Base-by-base conservation (phyloP, 2,113 vertebrate genomes). In the Hyla sarda region DNA sequence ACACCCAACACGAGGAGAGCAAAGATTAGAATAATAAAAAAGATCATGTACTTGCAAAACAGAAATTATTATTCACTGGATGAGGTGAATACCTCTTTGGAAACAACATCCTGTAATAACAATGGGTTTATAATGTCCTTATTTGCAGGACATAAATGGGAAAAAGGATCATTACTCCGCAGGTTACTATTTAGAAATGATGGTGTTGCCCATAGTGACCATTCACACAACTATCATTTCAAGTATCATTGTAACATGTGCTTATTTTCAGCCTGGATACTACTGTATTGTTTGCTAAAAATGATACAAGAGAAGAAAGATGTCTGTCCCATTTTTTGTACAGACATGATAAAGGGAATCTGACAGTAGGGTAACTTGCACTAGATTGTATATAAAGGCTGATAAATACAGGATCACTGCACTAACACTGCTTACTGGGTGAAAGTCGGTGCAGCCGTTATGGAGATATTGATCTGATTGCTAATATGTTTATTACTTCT, bases 101-200 rank as follows among this genome's bases (percentile, higher is more conserved):
- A n/a, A 47, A 75, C 21, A 28, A 77, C 25, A 54, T 77, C 47
- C 74, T 77, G 47, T 77, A 17, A 77, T 54, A 54, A 52, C 25
- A 19, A 52, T 32, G 28, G 48, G 17, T 19, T 77, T 32, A 30
- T 52, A 52, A 54, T 21, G 30, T 50, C 37, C 12, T 28, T 16
- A 50, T 52, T 76, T 76, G 23, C 37, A 13, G 71, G 21, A 73
- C 12, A 10, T 73, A 45, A 45, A 73, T n/a, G 37, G 34, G 23
- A 48, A 41, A 48, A 23, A 74, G 37, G 45, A 73, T n/a, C 37
- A 21, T 71, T 65, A 54, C 16, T 54, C 58, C 28, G 9, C 6
- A 69, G 16, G 12, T 21, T 10, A 41, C 10, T 2, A 11, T 41
- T 11, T 1, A 11, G 7, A 13, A 14, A 37, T 5, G 19, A 41